A percentile compares a stretch with the other conserved stretches of the same genome.
Conservation (phyloP, 2,888 invertebrate genomes). For the Sinhomidia bicolor region DNA sequence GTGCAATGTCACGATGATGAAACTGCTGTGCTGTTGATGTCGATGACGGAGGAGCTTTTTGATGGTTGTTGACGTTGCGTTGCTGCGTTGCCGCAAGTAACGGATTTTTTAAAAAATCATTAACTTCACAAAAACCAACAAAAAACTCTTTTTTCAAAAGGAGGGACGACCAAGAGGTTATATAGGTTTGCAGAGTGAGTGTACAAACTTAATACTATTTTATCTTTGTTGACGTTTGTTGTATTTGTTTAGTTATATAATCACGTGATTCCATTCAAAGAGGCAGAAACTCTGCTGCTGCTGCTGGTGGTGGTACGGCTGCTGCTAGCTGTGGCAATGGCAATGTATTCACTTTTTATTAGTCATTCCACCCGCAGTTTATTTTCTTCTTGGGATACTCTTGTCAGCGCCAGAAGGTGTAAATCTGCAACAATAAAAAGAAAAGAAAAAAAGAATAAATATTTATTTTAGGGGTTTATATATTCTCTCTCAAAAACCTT, state of each 20-base stretch:
- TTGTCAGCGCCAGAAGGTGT: slow-evolving; percentile 56
- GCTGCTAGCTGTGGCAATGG: neutral
- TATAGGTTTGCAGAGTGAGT: no score
- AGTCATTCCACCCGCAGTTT: slow-evolving; percentile 32
- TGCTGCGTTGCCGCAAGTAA: slow-evolving; percentile 43
- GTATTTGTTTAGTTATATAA: neutral
- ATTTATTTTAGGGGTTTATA: slow-evolving; percentile 48
- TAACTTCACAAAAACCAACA: slow-evolving; percentile 59
- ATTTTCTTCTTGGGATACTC: slow-evolving; percentile 22
- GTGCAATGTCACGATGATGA: slow-evolving; percentile 53
- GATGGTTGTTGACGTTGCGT: slow-evolving; percentile 38
- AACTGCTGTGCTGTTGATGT: no score
- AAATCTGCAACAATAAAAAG: slow-evolving; percentile 60
- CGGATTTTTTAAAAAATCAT: slow-evolving; percentile 53
- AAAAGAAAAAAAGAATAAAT: slow-evolving; percentile 49
- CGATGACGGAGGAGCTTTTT: slow-evolving; percentile 22
- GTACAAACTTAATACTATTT: slow-evolving; percentile 3
- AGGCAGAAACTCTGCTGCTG: neutral
- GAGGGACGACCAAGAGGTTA: slow-evolving; percentile 26
- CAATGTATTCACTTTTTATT: slow-evolving; percentile 30
- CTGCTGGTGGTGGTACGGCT: no score
- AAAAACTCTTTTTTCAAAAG: slow-evolving; percentile 18
- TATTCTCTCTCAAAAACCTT: neutral
- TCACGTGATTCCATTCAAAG: slow-evolving; percentile 39
- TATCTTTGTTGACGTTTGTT: neutral